These are phyloP conservation scores for Tautogolabrus adspersus DNA, from an alignment of 2,113 vertebrate genomes.

Conservation along the genomic window DNA sequence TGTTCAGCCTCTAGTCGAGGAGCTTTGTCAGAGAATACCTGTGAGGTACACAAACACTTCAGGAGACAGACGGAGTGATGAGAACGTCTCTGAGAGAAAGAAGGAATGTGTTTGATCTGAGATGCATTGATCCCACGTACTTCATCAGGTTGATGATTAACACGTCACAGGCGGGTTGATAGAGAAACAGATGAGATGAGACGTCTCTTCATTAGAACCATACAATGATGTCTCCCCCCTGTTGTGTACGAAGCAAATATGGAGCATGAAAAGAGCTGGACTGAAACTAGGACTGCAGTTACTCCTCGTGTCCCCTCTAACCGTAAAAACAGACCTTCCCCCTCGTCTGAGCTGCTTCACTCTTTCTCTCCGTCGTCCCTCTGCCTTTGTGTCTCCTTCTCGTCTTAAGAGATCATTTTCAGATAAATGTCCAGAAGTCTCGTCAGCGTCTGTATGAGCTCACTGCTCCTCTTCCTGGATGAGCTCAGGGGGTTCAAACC, in stretches of 20 bases:
- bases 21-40: neutral
- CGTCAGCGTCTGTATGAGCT: neutral
- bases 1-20: conserved; percentile 1
- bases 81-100: neutral
- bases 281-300: too few relatives aligned
- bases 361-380: neutral
- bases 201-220: conserved; percentile 20
- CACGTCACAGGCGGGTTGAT: conserved; percentile 7
- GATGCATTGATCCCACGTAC: conserved; percentile 18
- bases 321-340: neutral
- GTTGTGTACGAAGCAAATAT: conserved; percentile 12
- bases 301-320: neutral
- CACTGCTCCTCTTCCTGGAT: neutral
- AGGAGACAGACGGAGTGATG: neutral
- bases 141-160: conserved; percentile 41
- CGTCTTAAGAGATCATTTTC: neutral
- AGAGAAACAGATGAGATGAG: conserved; percentile 20
- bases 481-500: neutral
- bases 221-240: neutral
- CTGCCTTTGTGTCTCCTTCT: neutral
- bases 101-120: conserved; percentile 38
- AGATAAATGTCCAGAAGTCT: neutral
- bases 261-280: neutral
- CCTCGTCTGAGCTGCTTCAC: neutral
- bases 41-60: conserved; percentile 36